phyloP scores from a whole-genome alignment of 2,888 invertebrate species.

The Halictus ligatus region DNA sequence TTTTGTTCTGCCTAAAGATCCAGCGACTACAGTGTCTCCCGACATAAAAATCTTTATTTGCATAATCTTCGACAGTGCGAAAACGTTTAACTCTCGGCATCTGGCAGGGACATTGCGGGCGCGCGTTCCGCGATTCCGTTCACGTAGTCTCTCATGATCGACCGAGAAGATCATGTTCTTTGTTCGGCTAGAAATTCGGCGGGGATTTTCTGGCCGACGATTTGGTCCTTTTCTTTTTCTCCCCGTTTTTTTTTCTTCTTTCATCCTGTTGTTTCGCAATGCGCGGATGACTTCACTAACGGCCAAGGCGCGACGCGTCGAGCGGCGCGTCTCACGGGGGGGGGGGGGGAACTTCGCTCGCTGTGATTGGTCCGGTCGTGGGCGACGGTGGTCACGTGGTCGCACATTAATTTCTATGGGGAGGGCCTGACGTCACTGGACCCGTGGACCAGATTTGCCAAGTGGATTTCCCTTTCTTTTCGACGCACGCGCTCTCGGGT shows the following conservation, averaged over 20 bases:
- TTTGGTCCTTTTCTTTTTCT: constrained; percentile 45
- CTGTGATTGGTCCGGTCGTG: constrained; percentile 63
- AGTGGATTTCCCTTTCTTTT: constrained; percentile 70
- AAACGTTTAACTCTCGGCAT: not conserved
- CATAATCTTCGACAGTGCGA: not conserved
- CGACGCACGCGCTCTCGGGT: constrained; percentile 49
- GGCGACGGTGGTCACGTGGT: constrained; percentile 68
- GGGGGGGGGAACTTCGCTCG: constrained; percentile 58
- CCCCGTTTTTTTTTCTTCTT: constrained; percentile 53
- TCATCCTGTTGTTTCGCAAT: constrained; percentile 63
- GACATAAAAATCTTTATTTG: too few relatives aligned
- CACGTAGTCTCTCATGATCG: not conserved
- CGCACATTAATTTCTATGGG: constrained; percentile 71
- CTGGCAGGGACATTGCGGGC: not conserved
- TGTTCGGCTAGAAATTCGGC: constrained; percentile 43
- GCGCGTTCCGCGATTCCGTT: not conserved
- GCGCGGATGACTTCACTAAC: constrained; percentile 68
- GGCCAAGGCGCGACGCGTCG: constrained; percentile 48
- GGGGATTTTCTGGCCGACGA: constrained; percentile 40
- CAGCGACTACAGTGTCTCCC: too few relatives aligned
- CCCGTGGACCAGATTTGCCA: constrained; percentile 68
- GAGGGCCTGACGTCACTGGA: constrained; percentile 69
- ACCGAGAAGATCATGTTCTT: constrained; percentile 30
- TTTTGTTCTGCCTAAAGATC: too few relatives aligned
- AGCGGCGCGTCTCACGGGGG: constrained; percentile 58